These are phyloP conservation scores for Colletes latitarsis DNA, from an alignment of 1,140 invertebrate genomes.

Conservation along the genomic window DNA sequence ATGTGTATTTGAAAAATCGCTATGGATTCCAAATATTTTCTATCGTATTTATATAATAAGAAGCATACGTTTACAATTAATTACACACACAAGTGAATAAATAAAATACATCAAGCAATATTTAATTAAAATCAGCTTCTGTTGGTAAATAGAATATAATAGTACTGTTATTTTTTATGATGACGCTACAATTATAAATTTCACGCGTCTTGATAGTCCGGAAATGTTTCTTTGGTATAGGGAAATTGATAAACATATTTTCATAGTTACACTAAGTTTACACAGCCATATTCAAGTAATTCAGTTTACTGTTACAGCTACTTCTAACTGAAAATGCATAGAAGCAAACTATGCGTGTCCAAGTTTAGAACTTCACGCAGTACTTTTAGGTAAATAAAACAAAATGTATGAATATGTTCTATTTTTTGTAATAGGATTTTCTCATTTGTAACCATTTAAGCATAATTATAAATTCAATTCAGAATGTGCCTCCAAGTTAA, in stretches of 20 bases:
- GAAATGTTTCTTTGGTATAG: not conserved
- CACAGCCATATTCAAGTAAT: not conserved
- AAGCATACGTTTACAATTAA: no score
- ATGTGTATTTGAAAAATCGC: no score
- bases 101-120: no score
- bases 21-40: no score
- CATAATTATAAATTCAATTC: not conserved
- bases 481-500: slow-evolving; percentile 30
- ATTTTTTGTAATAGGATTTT: not conserved
- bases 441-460: not conserved
- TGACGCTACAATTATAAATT: no score
- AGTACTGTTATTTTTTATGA: not conserved
- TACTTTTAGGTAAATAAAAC: not conserved
- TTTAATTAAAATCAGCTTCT: no score
- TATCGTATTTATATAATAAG: no score
- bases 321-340: not conserved
- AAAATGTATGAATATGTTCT: not conserved
- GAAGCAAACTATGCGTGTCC: not conserved
- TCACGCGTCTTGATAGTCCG: no score
- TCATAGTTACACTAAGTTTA: not conserved
- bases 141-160: not conserved
- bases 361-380: not conserved
- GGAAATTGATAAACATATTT: not conserved
- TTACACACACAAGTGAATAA: no score
- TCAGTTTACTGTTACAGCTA: not conserved